Evolutionary conservation across 2,888 invertebrate species (phyloP).

Genomic region (Merodon equestris): DNA sequence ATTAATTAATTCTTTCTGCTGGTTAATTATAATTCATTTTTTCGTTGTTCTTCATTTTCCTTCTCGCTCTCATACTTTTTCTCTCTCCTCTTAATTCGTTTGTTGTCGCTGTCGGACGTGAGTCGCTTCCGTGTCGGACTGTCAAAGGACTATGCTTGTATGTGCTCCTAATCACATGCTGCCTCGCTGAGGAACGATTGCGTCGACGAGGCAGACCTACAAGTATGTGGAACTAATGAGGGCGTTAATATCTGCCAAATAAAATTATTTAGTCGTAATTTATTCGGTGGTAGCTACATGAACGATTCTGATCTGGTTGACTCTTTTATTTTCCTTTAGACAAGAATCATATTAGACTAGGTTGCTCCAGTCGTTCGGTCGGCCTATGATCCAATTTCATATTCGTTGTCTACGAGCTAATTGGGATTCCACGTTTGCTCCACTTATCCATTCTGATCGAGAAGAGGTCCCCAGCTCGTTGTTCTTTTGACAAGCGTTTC

Average conservation of each 20-base stretch:
- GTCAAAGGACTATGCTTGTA: conserved; percentile 5
- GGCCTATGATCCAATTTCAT: conserved; percentile 50
- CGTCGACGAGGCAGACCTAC: conserved; percentile 33
- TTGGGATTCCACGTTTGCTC: conserved; percentile 40
- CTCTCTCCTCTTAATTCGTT: conserved; percentile 6
- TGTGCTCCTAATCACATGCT: neutral
- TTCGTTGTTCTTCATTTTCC: conserved; percentile 18
- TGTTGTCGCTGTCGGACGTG: conserved; percentile 22
- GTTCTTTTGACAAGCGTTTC: neutral
- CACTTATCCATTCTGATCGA: neutral
- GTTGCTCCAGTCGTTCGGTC: conserved; percentile 1
- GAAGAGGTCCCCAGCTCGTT: no score
- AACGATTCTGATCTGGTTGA: conserved; percentile 19
- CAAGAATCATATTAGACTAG: neutral
- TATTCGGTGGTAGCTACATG: conserved; percentile 47
- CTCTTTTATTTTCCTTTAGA: conserved; percentile 2
- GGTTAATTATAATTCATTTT: conserved; percentile 66
- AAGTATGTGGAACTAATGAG: conserved; percentile 59
- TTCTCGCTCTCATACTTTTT: conserved; percentile 27
- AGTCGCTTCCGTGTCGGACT: conserved; percentile 17
- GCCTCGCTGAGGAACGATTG: neutral
- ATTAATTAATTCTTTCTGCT: conserved; percentile 68
- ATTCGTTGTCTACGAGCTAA: conserved; percentile 44
- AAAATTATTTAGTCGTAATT: conserved; percentile 67
- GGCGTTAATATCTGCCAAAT: conserved; percentile 69